Evolutionary conservation across 2,888 invertebrate species (phyloP), one percentile per base, ranked within the genome.

Genomic region (Arge pagana): DNA sequence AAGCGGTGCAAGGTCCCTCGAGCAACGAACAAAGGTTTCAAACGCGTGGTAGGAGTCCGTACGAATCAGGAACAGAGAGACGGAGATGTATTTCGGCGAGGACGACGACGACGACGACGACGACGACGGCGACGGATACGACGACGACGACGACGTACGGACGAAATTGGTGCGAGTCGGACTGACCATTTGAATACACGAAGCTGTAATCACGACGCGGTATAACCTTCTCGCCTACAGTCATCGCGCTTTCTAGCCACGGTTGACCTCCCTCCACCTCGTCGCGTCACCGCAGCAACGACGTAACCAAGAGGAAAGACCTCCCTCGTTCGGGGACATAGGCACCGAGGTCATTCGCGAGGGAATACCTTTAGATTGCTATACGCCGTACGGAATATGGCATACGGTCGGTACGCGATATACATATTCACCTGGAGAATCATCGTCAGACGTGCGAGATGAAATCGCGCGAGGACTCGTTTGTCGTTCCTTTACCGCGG

Each of bases 161-260:
- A 26, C 63, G 70, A 71, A 71, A 74, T 76, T 74, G 74, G 73
- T 70, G 70, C 71, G 68, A 70, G 67, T 68, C 66, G 59, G 66
- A 64, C 68, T 71, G 73, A 73, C 74, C 75, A 75, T 75, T 76
- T 74, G 74, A 73, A 75, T 76, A 74, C 70, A 70, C 70, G 72
- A 63, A 15, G 42, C 52, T 48, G 52, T 52, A 52, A 52, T 52
- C 52, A 52, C 52, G 52, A 52, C 52, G 36, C 23, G 48, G 43
- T 43, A n/a, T n/a, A 24, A 26, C 48, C 36, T 19, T 36, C 36
- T 42, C 26, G 40, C 19, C 28, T 42, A 42, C 42, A 61, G 61
- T 65, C 63, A 60, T 64, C 63, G 65, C 57, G 55, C 58, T 54
- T 61, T 60, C 66, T 61, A 63, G 59, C 50, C n/a, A n/a, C n/a